Evolutionary conservation across 2,797 vertebrate species (phyloP), one percentile per base, ranked within the genome.

Genomic region (Gastrophryne carolinensis): DNA sequence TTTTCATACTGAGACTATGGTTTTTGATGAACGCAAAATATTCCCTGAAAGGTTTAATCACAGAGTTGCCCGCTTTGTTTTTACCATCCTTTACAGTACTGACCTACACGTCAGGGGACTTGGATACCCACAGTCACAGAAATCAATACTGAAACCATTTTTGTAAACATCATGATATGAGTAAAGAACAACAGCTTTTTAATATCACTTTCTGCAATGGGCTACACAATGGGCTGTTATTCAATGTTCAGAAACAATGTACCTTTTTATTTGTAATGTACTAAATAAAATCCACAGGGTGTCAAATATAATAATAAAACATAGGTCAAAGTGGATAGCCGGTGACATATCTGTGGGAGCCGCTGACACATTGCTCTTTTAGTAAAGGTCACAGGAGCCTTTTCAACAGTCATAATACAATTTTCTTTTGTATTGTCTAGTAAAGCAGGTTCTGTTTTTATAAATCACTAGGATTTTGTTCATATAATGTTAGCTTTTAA

Each of bases 241-340:
- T 17, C 8, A n/a, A 17, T 44, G 15, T 44, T 8, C 13, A 15
- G 39, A n/a, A 44, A 44, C 39, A 44, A 17, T 44, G 17, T 17
- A 44, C 15, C 4, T 44, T 63, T 62, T 44, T 63, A 44, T 63
- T 63, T 63, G 24, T 19, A 47, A 44, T 17, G 8, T 39, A 24
- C 6, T 63, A 44, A 29, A 15, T 63, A 24, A 44, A 29, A 29
- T 9, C 24, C 2, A 7, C 37, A 44, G 37, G 56, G 37, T 63
- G 61, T n/a, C n/a, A n/a, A n/a, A 63, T 41, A 47, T 63, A 63
- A 63, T 63, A 26, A 63, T 30, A 44, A 63, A 17, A 9, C 19
- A 29, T 8, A 63, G 29, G 27, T 41, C 27, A 63, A 29, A 26
- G 23, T 47, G 41, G 24, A 63, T 24, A 47, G 61, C 29, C 35